Base-by-base conservation (phyloP, 2,888 invertebrate species). In the Sinelater perroti region DNA sequence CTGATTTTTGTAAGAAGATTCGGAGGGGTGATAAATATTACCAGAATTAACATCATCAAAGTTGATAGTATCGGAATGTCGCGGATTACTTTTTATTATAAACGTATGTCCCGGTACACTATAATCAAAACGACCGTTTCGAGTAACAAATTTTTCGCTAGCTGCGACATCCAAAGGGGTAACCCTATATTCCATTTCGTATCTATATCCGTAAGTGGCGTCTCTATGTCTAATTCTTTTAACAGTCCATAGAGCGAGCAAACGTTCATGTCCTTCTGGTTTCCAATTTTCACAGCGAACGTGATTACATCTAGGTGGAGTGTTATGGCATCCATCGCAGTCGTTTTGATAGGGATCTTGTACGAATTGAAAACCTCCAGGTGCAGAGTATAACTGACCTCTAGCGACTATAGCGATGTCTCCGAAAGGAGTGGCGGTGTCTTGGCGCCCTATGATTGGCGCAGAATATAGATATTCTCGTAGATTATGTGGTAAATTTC, bases 111-210 rank as follows among this genome's bases (percentile, higher is more conserved):
- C 82, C 4, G 84, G 83, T 54, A 81, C 78, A 60, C 81, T 81
- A 63, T 82, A 81, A 24, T 78, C 72, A 52, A 76, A 76, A 47
- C 69, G 67, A 1, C 82, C 81, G 56, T 80, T 80, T 61, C 73
- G 77, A 42, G 64, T 70, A n/a, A 72, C 61, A 42, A 69, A 71
- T n/a, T 62, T 67, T 14, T 64, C 62, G 11, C 54, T 58, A 21
- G 77, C 72, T 46, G 75, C 72, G 50, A 78, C 77, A 54, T 77
- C 79, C n/a, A 81, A 78, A 1, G 83, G 81, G 49, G 85, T 83
- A 4, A 89, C 83, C 2, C 85, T 87, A 69, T 87, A 88, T 69
- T 87, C 87, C 61, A 88, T 75, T 74, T 89, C 89, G 68, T 86
- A 88, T 75, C 78, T 26, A 75, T 78, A 79, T 64, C 80, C 76